Percentiles rank a stretch among this genome's conserved stretches.
Evolutionary conservation across 2,113 vertebrate genomes (phyloP).

Genomic region (Engystomops pustulosus): DNA sequence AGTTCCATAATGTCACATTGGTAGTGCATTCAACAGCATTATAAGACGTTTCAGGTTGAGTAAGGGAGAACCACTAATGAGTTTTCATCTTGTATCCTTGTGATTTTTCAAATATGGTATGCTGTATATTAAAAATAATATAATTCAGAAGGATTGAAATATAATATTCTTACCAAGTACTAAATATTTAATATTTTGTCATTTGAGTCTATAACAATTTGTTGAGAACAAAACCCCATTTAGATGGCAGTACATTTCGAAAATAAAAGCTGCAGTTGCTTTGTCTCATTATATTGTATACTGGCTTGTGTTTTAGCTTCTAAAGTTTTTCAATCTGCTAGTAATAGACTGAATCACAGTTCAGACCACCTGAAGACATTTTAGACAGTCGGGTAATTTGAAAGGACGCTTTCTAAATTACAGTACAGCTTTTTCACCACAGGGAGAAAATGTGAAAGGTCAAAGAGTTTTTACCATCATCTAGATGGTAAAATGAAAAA

Average conservation of each 20-base stretch:
- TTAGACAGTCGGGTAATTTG: constrained; percentile 29
- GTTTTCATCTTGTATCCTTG: too few relatives aligned
- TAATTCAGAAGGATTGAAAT: background rate
- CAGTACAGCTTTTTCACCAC: constrained; percentile 25
- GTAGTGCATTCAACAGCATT: too few relatives aligned
- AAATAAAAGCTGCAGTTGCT: background rate
- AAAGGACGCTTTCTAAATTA: constrained; percentile 35
- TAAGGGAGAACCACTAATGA: background rate
- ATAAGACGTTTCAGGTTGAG: too few relatives aligned
- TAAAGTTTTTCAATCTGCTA: constrained; percentile 25
- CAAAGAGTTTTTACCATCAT: background rate
- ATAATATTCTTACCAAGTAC: background rate
- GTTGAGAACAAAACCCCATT: background rate
- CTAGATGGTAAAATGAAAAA: background rate
- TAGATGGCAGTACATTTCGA: background rate
- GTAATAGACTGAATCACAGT: constrained; percentile 6
- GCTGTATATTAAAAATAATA: background rate
- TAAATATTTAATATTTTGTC: background rate
- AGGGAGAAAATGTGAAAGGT: constrained; percentile 11
- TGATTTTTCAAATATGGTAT: too few relatives aligned
- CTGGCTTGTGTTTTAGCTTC: background rate
- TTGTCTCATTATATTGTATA: constrained; percentile 13
- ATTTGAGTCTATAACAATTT: background rate
- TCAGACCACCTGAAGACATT: constrained; percentile 30
- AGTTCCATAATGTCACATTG: too few relatives aligned